A percentile compares a stretch with the other conserved stretches of the same genome.
Conservation (phyloP, 2,888 invertebrate genomes). For the Folsomia manolachei region DNA sequence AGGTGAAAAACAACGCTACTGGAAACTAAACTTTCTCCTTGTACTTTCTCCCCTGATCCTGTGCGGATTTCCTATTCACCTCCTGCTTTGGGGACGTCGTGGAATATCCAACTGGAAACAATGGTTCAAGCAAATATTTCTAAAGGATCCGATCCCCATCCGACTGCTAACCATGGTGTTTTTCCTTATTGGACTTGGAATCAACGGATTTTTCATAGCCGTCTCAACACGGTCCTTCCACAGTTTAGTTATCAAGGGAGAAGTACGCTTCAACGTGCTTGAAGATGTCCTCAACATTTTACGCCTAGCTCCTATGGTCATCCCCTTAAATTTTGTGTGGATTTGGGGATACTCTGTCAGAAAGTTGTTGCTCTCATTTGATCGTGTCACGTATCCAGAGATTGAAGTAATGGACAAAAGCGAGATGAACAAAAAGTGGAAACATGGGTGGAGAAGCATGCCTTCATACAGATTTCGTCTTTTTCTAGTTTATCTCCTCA, state of each 20-base stretch:
- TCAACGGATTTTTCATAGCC: conserved; percentile 8
- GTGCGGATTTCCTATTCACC: conserved; percentile 2
- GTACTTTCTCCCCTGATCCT: conserved; percentile 1
- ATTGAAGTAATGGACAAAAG: neutral
- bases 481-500: neutral
- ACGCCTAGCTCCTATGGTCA: neutral
- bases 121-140: conserved; percentile 10
- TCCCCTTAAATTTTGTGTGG: conserved; percentile 4
- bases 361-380: neutral
- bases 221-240: neutral
- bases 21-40: neutral
- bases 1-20: neutral
- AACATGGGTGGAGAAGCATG: neutral
- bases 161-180: neutral
- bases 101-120: neutral
- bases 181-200: neutral
- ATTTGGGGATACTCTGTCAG: neutral
- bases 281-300: neutral
- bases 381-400: neutral
- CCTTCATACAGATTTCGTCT: neutral
- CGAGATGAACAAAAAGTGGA: neutral
- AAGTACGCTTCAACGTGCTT: neutral
- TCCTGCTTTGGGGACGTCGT: neutral
- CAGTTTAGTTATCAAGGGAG: conserved; percentile 1
- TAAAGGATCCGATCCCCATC: neutral